phyloP scores from a whole-genome alignment of 2,797 vertebrate genomes.

The Argya squamiceps region DNA sequence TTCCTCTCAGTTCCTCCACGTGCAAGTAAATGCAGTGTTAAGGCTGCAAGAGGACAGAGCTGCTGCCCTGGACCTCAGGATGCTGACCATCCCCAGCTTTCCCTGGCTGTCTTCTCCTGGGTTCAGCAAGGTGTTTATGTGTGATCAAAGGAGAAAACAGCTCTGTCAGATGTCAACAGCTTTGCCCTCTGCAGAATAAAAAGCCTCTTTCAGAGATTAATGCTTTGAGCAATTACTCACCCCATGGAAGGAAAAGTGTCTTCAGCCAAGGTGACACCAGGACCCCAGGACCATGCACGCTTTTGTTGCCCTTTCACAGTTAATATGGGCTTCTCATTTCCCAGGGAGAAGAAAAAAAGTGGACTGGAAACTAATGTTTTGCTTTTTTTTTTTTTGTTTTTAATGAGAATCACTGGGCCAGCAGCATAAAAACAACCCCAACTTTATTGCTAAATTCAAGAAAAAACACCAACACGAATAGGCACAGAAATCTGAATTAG shows the following conservation, averaged over 20 bases:
- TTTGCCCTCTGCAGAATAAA: slow-evolving; percentile 20
- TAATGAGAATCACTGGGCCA: not conserved
- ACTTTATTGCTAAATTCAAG: slow-evolving; percentile 27
- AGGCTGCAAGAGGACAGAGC: not conserved
- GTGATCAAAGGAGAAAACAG: not conserved
- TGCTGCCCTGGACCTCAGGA: not conserved
- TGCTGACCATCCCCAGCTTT: not conserved
- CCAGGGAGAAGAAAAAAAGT: not conserved
- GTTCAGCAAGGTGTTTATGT: not conserved
- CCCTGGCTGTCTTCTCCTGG: not conserved
- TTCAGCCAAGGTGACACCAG: slow-evolving; percentile 55
- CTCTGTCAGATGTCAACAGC: slow-evolving; percentile 22
- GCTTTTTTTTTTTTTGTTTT: slow-evolving; percentile 14
- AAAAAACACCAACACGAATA: slow-evolving; percentile 36
- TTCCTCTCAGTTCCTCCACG: not conserved
- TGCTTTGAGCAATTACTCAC: slow-evolving; percentile 24
- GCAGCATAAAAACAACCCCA: slow-evolving; percentile 20
- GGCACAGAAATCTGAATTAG: slow-evolving; percentile 27
- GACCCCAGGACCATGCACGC: not conserved
- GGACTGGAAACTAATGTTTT: not conserved
- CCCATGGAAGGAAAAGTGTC: slow-evolving; percentile 36
- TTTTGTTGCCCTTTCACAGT: slow-evolving; percentile 8
- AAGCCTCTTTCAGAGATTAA: slow-evolving; percentile 50
- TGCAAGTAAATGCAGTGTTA: not conserved
- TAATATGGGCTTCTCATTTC: slow-evolving; percentile 10